These are phyloP conservation scores for Cryptotermes secundus DNA, from an alignment of 1,140 invertebrate species.

Conservation along the genomic window DNA sequence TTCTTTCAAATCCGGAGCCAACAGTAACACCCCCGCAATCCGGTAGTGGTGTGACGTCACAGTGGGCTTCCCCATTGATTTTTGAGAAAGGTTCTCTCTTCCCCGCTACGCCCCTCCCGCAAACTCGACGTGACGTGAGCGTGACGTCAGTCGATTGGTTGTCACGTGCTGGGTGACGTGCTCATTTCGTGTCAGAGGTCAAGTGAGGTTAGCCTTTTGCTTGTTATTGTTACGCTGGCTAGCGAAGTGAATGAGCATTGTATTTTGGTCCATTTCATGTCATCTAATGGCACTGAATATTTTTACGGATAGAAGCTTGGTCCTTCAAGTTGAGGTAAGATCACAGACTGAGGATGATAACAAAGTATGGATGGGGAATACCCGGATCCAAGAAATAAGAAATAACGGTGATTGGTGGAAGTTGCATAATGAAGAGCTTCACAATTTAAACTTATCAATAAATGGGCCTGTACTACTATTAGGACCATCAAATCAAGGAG, in stretches of 20 bases:
- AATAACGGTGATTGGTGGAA: too few species aligned
- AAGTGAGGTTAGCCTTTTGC: neutral
- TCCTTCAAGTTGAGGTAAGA: too few species aligned
- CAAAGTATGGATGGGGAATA: too few species aligned
- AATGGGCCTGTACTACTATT: too few species aligned
- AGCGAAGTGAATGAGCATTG: neutral
- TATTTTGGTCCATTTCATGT: too few species aligned
- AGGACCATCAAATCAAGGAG: too few species aligned
- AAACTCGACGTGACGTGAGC: neutral
- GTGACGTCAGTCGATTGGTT: conserved; percentile 1
- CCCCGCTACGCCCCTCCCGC: neutral
- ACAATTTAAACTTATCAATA: too few species aligned
- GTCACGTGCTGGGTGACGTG: conserved; percentile 16
- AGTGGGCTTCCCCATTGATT: neutral
- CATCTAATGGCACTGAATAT: too few species aligned
- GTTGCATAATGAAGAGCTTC: too few species aligned
- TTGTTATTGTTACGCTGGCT: neutral
- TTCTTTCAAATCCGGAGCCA: neutral
- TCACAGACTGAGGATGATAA: too few species aligned
- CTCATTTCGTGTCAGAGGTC: conserved; percentile 14
- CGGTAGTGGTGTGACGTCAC: neutral
- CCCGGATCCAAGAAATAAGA: too few species aligned
- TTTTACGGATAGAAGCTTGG: too few species aligned
- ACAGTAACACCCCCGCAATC: neutral
- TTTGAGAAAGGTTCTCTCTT: neutral